Base-by-base conservation (phyloP, 2,888 invertebrate species). In the Epirrita christyi region DNA sequence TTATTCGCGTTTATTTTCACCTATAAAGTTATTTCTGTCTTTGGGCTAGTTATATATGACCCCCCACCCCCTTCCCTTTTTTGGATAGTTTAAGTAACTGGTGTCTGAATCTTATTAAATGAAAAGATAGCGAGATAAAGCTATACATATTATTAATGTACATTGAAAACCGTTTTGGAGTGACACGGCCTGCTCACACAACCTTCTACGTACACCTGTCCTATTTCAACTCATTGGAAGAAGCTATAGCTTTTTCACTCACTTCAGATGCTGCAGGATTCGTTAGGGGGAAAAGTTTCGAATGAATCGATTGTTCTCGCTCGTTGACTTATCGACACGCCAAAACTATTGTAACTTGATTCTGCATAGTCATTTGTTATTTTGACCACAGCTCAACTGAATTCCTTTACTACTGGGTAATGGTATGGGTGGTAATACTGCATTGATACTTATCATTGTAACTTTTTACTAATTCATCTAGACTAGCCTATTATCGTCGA, bases 151-250 rank as follows among this genome's bases (percentile, higher is more conserved):
- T 21, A 21, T 21, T 2, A 27, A 27, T 21, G 9, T 38, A 9
- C 13, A 14, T n/a, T 44, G 15, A 0, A 38, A 27, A 15, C 6
- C 4, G 9, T n/a, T 37, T 34, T 10, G 8, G 10, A 54, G 46
- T 54, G 53, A 27, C 27, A 42, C 9, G 42, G 36, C 34, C 3
- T 13, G 28, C 41, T 14, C n/a, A 83, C 81, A 84, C 87, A 86
- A 85, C 85, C 85, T 86, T 85, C 83, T 78, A 68, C 61, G 47
- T 70, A 61, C 64, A 54, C 36, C 76, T 72, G 59, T 76, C 76
- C 68, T 66, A 67, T 64, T 80, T 71, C 56, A 32, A 62, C 71
- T 21, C 55, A 21, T 37, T n/a, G 44, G 11, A 11, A 8, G 29
- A 13, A 32, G 8, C 14, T 57, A 32, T 54, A n/a, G 6, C 41